These are phyloP conservation scores for Anabacerthia variegaticeps DNA, from an alignment of 2,797 vertebrate genomes.

Conservation along the genomic window DNA sequence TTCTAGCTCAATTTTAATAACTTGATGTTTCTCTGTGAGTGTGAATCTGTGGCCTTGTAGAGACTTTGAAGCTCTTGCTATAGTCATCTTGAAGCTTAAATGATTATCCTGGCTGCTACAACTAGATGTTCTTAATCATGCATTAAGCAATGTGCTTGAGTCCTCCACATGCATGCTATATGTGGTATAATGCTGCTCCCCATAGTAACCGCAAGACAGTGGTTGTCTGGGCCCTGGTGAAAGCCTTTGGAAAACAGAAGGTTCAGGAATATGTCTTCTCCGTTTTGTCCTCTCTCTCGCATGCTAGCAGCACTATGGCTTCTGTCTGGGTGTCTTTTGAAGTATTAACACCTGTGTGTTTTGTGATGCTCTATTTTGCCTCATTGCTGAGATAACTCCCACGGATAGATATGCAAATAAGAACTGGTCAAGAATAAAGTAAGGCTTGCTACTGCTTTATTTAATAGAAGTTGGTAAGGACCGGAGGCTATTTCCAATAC, in stretches of 20 bases:
- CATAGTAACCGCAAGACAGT: neutral
- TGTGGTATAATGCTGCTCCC: neutral
- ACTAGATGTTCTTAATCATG: neutral
- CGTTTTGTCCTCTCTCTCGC: neutral
- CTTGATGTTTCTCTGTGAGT: neutral
- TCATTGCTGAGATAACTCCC: neutral
- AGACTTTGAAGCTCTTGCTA: slow-evolving; percentile 17
- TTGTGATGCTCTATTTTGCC: neutral
- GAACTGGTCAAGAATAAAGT: neutral
- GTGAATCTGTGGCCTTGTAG: neutral
- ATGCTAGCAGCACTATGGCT: neutral
- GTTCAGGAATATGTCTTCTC: neutral
- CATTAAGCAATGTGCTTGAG: neutral
- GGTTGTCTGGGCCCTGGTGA: neutral
- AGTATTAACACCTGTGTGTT: neutral
- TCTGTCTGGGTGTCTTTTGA: neutral
- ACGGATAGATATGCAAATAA: neutral
- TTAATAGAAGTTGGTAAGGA: neutral
- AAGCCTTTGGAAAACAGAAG: neutral
- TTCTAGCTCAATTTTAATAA: slow-evolving; percentile 38
- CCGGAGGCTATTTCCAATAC: neutral
- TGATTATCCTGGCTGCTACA: neutral
- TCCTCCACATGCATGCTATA: neutral
- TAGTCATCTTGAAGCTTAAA: slow-evolving; percentile 25
- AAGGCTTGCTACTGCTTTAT: neutral